Conservation (phyloP, 2,113 vertebrate species). For the Colinus virginianus region DNA sequence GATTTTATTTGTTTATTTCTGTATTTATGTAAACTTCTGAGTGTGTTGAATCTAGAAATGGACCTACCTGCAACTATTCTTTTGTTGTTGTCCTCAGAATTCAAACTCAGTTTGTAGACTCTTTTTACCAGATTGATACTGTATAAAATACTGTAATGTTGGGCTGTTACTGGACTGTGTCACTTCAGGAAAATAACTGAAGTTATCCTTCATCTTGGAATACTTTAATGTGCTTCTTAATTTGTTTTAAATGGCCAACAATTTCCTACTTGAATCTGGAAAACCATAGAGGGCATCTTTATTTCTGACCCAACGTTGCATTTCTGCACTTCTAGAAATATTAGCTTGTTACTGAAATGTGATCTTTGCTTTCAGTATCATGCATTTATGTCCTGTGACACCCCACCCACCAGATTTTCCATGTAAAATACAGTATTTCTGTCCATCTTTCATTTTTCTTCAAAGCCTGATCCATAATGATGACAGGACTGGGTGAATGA, state of each 20-base stretch:
- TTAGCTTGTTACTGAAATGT: slow-evolving; percentile 14
- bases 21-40: not conserved
- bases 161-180: slow-evolving; percentile 68
- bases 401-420: not conserved
- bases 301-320: not conserved
- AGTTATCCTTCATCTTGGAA: slow-evolving; percentile 69
- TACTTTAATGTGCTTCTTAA: slow-evolving; percentile 74
- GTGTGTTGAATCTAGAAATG: not conserved
- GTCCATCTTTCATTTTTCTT: slow-evolving; percentile 32
- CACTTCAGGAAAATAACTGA: slow-evolving; percentile 77
- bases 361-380: slow-evolving; percentile 12
- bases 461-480: slow-evolving; percentile 5
- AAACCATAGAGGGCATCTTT: slow-evolving; percentile 59
- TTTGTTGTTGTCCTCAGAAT: not conserved
- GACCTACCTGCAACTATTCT: not conserved
- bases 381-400: slow-evolving; percentile 6
- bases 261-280: slow-evolving; percentile 56
- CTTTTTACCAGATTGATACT: slow-evolving; percentile 39
- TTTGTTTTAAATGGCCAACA: slow-evolving; percentile 70
- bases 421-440: not conserved
- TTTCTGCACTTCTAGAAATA: not conserved
- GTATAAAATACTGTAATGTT: slow-evolving; percentile 48
- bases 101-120: not conserved
- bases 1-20: not conserved
- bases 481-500: slow-evolving; percentile 36